Evolutionary conservation across 2,113 vertebrate genomes (phyloP).

Genomic region (Myxocyprinus asiaticus): DNA sequence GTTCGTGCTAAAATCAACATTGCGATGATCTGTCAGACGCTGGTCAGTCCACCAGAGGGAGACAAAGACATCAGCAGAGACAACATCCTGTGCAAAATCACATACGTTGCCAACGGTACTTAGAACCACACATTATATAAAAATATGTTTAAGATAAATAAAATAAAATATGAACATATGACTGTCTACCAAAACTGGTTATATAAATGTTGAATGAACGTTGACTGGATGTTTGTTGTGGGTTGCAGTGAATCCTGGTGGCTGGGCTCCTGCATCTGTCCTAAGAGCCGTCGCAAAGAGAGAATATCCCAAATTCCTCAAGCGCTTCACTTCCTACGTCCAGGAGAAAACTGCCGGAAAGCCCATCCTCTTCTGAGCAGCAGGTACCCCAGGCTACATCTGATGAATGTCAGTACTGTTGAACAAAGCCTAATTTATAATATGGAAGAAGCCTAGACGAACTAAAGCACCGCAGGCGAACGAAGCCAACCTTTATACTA

Average conservation of each 20-base stretch:
- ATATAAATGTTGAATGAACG: too few relatives aligned
- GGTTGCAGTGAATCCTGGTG: constrained; percentile 90
- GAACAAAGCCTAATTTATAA: too few relatives aligned
- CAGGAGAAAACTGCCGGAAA: constrained; percentile 95
- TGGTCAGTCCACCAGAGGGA: constrained; percentile 95
- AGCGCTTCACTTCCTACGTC: constrained; percentile 94
- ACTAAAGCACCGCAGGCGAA: too few relatives aligned
- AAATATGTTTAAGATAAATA: too few relatives aligned
- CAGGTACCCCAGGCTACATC: not conserved
- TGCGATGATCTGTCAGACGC: constrained; percentile 96
- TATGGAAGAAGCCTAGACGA: too few relatives aligned
- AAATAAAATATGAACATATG: too few relatives aligned
- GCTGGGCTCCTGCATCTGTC: constrained; percentile 97
- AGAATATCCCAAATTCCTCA: constrained; percentile 97
- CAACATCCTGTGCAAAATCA: constrained; percentile 97
- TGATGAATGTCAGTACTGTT: too few relatives aligned
- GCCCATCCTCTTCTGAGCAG: constrained; percentile 89
- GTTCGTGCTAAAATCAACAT: constrained; percentile 99
- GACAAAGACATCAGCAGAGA: constrained; percentile 96
- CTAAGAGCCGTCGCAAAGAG: constrained; percentile 94
- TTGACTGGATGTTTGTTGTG: not conserved
- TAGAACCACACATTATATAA: too few relatives aligned
- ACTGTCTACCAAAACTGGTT: too few relatives aligned
- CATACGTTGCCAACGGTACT: constrained; percentile 93
- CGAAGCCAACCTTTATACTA: too few relatives aligned